Evolutionary conservation across 2,797 vertebrate species (phyloP).

Genomic region (Sebastolobus alascanus): DNA sequence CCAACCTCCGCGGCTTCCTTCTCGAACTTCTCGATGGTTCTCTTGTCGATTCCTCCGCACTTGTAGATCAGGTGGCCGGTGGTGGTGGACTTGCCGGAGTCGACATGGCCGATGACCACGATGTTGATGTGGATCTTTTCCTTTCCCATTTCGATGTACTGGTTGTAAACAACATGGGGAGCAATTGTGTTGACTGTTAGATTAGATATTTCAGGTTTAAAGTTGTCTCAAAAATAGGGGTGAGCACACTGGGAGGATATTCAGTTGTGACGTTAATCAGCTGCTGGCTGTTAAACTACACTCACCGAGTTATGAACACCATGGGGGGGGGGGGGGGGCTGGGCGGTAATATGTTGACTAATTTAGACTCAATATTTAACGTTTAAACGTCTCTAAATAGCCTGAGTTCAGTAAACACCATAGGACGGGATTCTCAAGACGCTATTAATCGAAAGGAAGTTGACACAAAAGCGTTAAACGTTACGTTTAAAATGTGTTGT

Average conservation of each 20-base stretch:
- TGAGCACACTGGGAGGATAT: not conserved
- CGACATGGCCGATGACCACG: conserved; percentile 88
- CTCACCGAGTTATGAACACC: not conserved
- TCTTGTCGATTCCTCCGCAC: conserved; percentile 86
- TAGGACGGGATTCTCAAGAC: not conserved
- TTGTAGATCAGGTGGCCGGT: conserved; percentile 89
- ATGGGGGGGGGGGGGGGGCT: not conserved
- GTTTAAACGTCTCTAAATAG: not conserved
- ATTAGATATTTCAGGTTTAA: not conserved
- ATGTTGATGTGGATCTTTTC: conserved; percentile 89
- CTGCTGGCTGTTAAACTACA: not conserved
- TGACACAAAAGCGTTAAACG: too few species aligned
- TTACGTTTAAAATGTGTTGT: not conserved
- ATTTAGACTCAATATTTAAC: too few species aligned
- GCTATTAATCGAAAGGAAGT: not conserved
- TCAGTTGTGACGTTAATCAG: not conserved
- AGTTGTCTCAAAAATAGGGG: too few species aligned
- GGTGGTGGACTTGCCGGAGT: conserved; percentile 87
- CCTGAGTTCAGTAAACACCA: not conserved
- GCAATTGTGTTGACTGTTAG: too few species aligned
- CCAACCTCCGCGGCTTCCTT: conserved; percentile 87
- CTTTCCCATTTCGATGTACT: conserved; percentile 82
- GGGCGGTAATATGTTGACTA: not conserved
- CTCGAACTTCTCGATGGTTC: conserved; percentile 89
- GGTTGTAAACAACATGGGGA: conserved; percentile 38